These are phyloP conservation scores for Synanthedon andrenaeformis DNA, from an alignment of 2,888 invertebrate species.

Conservation along the genomic window DNA sequence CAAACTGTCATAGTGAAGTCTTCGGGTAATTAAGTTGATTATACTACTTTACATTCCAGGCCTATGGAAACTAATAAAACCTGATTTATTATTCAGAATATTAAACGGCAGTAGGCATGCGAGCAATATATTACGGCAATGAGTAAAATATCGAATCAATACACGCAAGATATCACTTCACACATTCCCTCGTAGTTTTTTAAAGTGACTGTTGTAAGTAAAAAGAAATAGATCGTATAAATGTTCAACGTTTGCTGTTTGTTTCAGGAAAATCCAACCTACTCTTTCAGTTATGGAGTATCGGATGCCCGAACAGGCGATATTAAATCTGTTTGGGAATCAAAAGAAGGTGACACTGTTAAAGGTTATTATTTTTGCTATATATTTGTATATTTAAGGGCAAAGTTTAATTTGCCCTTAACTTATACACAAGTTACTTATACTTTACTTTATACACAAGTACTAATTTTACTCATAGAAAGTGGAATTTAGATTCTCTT, in stretches of 20 bases:
- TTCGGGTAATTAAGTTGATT: constrained; percentile 24
- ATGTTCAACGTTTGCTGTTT: constrained; percentile 14
- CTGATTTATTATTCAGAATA: constrained; percentile 54
- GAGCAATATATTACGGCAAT: constrained; percentile 40
- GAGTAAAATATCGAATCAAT: constrained; percentile 48
- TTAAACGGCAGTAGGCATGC: constrained; percentile 44
- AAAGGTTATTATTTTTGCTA: constrained; percentile 40
- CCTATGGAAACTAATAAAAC: constrained; percentile 47
- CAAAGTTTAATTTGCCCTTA: neutral
- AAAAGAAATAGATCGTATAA: constrained; percentile 22
- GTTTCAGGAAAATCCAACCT: constrained; percentile 67
- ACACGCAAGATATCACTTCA: constrained; percentile 51
- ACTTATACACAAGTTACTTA: no score
- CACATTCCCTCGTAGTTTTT: constrained; percentile 33
- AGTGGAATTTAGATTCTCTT: no score
- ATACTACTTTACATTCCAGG: constrained; percentile 29
- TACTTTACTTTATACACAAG: neutral
- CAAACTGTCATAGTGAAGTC: constrained; percentile 1
- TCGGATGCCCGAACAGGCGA: constrained; percentile 72
- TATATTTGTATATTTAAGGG: neutral
- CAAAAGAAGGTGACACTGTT: constrained; percentile 71
- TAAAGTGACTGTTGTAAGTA: constrained; percentile 14
- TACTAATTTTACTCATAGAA: neutral
- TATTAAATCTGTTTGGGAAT: constrained; percentile 73
- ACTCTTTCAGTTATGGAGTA: constrained; percentile 74